phyloP scores from a whole-genome alignment of 2,113 vertebrate species.

The Arothron firmamentum region DNA sequence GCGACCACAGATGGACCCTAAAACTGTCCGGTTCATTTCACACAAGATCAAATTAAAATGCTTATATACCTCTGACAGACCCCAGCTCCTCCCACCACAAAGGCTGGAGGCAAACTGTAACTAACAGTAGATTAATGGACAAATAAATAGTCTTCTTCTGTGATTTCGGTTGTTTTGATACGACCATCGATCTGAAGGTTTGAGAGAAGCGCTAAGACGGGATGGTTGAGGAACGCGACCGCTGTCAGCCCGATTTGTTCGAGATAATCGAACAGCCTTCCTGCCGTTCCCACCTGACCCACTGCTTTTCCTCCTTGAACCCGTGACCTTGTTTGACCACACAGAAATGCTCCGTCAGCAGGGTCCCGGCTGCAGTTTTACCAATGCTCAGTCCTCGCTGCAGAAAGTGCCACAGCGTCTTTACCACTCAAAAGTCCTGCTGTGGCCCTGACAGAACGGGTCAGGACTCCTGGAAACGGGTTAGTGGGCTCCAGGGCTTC shows the following conservation, averaged over 20 bases:
- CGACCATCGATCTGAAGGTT: not conserved
- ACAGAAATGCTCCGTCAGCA: constrained; percentile 57
- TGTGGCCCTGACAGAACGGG: constrained; percentile 25
- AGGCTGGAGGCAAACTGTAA: no score
- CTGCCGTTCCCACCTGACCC: constrained; percentile 41
- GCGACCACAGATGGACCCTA: constrained; percentile 29
- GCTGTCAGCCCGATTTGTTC: constrained; percentile 9
- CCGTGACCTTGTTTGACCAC: constrained; percentile 57
- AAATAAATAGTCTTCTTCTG: no score
- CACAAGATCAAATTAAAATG: constrained; percentile 8
- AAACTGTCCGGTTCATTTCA: not conserved
- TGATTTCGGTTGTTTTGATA: not conserved
- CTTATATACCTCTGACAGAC: no score
- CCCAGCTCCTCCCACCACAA: no score
- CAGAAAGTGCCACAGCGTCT: constrained; percentile 12
- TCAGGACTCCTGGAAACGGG: constrained; percentile 1
- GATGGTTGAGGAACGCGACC: constrained; percentile 3
- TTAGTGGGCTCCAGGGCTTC: not conserved
- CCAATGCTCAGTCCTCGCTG: constrained; percentile 4
- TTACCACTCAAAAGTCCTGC: constrained; percentile 15
- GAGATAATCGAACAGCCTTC: no score
- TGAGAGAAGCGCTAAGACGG: not conserved
- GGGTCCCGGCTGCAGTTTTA: constrained; percentile 44
- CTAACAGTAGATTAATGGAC: no score
- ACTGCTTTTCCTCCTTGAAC: constrained; percentile 27